Evolutionary conservation across 2,113 vertebrate genomes (phyloP), one percentile per base, ranked within the genome.

Genomic region (Otocyon megalotis): DNA sequence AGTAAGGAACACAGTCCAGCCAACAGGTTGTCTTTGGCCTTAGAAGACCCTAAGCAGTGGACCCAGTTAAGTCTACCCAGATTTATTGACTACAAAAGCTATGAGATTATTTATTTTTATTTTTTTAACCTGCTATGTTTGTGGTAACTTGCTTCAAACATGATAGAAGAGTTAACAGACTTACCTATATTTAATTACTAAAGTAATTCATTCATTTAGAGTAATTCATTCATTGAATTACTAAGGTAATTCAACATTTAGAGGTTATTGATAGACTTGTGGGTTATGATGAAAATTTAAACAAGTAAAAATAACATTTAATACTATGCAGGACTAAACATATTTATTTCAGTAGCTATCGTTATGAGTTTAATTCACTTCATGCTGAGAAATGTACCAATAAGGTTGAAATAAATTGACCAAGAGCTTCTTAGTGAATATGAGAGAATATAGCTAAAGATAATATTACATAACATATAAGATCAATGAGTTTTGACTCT

Each of bases 401-500:
- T 24, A 93, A 85, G 1, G 3, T 90, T 71, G 30, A 8, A 93
- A n/a, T 93, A 28, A 83, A 67, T 79, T 95, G 28, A 13, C 26
- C 53, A 88, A 69, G n/a, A 65, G 28, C 13, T 20, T 83, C 32
- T 77, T 76, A 84, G n/a, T 83, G 20, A 79, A 62, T 71, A 22
- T n/a, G n/a, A 90, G 35, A 92, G 24, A 86, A 86, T 6, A 30
- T 81, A 65, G 81, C 95, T 94, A 65, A 76, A 93, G 22, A 56
- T 97, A 88, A 56, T 94, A 58, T 5, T 80, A 62, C 82, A 17
- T 82, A 37, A 50, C 16, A 53, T 74, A n/a, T 67, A 74, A 22
- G 12, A 77, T 35, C 16, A 95, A 84, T 35, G 84, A 3, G 86
- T 96, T 97, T 92, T 53, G 91, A 82, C 1, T 43, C n/a, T 86